phyloP scores from a whole-genome alignment of 2,113 vertebrate species.

The Brachypteracias leptosomus region DNA sequence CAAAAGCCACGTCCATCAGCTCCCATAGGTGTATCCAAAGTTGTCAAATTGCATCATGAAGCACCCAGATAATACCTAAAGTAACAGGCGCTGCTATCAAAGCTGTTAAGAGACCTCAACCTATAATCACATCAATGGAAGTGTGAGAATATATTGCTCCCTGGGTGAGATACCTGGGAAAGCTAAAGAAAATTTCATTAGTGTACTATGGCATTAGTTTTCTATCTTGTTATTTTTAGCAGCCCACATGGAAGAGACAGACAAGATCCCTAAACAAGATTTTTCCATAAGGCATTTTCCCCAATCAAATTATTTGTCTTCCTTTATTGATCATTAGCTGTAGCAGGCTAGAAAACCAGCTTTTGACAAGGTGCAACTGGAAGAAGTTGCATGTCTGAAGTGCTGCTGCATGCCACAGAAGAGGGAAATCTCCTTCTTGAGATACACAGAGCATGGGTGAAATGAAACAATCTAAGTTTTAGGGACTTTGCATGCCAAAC shows the following conservation, averaged over 20 bases:
- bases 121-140: neutral
- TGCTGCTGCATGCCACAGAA: neutral
- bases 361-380: neutral
- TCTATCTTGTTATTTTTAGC: neutral
- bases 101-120: neutral
- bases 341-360: neutral
- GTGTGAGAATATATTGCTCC: neutral
- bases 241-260: neutral
- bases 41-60: neutral
- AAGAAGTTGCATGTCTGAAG: neutral
- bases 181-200: neutral
- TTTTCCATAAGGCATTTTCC: neutral
- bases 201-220: neutral
- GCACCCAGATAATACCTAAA: neutral
- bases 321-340: neutral
- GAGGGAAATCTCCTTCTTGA: neutral
- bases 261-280: neutral
- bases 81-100: neutral
- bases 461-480: neutral
- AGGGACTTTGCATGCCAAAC: neutral
- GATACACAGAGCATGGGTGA: neutral
- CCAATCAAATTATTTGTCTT: neutral
- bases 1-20: neutral
- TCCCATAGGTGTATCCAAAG: neutral
- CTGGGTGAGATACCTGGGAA: neutral